Conservation (phyloP, 2,888 invertebrate species). For the Athrips mouffetella region DNA sequence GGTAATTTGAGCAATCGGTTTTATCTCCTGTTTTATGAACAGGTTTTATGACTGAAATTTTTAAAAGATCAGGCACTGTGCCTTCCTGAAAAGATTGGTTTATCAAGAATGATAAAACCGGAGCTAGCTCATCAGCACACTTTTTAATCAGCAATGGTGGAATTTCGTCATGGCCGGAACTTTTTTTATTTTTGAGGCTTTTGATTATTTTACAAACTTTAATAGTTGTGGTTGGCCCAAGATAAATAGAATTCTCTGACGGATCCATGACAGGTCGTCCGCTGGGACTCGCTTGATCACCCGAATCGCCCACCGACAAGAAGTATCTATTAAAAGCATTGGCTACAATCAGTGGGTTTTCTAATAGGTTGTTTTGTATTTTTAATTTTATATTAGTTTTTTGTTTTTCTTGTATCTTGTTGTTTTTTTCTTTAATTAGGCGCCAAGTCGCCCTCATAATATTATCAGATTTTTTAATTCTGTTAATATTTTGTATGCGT, state of each 20-base stretch:
- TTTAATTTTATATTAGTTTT: constrained; percentile 1
- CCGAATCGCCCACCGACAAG: background rate
- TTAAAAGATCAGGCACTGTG: background rate
- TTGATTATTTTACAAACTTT: constrained; percentile 6
- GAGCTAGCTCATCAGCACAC: constrained; percentile 2
- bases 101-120: background rate
- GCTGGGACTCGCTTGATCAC: background rate
- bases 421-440: background rate
- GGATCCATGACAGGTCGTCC: background rate
- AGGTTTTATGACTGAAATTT: constrained; percentile 10
- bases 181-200: constrained; percentile 9
- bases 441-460: background rate
- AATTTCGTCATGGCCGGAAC: constrained; percentile 7
- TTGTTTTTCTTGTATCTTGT: background rate
- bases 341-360: background rate
- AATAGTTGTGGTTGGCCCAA: background rate
- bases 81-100: constrained; percentile 11
- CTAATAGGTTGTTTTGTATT: background rate
- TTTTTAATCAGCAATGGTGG: background rate
- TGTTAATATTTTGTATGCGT: background rate
- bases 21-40: constrained; percentile 1
- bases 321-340: constrained; percentile 5
- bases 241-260: background rate
- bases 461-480: constrained; percentile 3
- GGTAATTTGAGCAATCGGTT: background rate